A percentile compares a stretch with the other conserved stretches of the same genome.
These are phyloP conservation scores for Sinocyclocheilus anophthalmus DNA, from an alignment of 2,113 vertebrate genomes.

Conservation along the genomic window DNA sequence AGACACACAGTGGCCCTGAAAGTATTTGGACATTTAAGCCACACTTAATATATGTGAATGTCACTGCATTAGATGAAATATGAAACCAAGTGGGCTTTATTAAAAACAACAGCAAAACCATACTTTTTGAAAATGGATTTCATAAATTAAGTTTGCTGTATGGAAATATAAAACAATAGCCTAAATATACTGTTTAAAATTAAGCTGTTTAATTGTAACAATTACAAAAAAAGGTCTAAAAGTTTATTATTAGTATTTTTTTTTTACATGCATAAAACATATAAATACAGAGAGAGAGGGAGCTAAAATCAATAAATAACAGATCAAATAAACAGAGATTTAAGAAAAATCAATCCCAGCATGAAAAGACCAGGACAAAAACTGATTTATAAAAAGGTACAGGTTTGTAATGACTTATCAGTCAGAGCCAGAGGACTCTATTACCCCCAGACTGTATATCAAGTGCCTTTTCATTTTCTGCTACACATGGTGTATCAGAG, in stretches of 20 bases:
- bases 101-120: not conserved
- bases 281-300: too few species aligned
- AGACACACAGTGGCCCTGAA: not conserved
- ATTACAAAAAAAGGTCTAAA: too few species aligned
- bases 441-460: constrained; percentile 63
- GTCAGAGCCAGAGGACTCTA: constrained; percentile 68
- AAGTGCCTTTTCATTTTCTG: constrained; percentile 64
- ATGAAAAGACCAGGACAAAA: constrained; percentile 55
- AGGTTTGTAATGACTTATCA: constrained; percentile 66
- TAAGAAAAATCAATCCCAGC: constrained; percentile 40
- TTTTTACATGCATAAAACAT: too few species aligned
- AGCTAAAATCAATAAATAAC: too few species aligned
- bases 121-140: not conserved
- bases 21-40: not conserved
- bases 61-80: not conserved
- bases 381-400: constrained; percentile 63
- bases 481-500: constrained; percentile 54
- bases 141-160: not conserved
- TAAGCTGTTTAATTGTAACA: too few species aligned
- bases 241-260: too few species aligned
- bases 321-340: not conserved
- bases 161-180: too few species aligned
- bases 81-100: not conserved
- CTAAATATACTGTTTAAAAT: too few species aligned
- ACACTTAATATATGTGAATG: not conserved